Evolutionary conservation across 2,797 vertebrate genomes (phyloP).

Genomic region (Takifugu ocellatus): DNA sequence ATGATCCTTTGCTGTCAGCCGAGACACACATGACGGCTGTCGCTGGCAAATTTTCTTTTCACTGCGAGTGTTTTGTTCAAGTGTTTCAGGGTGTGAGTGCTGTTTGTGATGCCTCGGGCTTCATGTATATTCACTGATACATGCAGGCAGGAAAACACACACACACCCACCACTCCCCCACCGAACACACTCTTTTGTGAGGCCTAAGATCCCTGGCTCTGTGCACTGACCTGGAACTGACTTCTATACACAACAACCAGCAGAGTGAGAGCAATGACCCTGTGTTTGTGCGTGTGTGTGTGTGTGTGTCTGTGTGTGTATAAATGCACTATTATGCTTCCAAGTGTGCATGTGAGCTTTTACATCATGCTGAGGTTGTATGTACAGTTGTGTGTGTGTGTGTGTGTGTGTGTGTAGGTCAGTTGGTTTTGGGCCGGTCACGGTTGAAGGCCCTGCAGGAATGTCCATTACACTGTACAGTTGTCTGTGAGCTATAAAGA

Average conservation of each 20-base stretch:
- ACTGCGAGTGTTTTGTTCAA: slow-evolving; percentile 30
- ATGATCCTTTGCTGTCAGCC: slow-evolving; percentile 40
- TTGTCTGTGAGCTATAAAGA: slow-evolving; percentile 60
- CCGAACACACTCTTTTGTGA: slow-evolving; percentile 50
- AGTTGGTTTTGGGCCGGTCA: slow-evolving; percentile 65
- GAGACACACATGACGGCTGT: slow-evolving; percentile 27
- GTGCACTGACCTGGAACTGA: slow-evolving; percentile 71
- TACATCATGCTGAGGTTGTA: slow-evolving; percentile 24
- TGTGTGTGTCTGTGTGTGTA: slow-evolving; percentile 29
- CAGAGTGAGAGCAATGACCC: slow-evolving; percentile 68
- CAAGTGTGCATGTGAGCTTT: slow-evolving; percentile 16
- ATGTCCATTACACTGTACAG: slow-evolving; percentile 69
- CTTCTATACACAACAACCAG: slow-evolving; percentile 72
- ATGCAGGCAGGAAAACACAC: slow-evolving; percentile 21
- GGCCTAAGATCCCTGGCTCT: slow-evolving; percentile 62
- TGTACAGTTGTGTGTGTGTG: not conserved
- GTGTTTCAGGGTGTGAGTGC: slow-evolving; percentile 46
- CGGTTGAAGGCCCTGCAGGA: slow-evolving; percentile 58
- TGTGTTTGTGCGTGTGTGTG: slow-evolving; percentile 35
- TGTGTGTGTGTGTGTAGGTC: slow-evolving; percentile 42
- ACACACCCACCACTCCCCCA: slow-evolving; percentile 7
- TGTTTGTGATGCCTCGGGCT: slow-evolving; percentile 41
- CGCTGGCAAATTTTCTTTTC: slow-evolving; percentile 27
- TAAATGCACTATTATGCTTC: slow-evolving; percentile 19
- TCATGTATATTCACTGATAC: slow-evolving; percentile 32